Evolutionary conservation across 1,140 invertebrate genomes (phyloP).

Genomic region (Bombus sylvicola): DNA sequence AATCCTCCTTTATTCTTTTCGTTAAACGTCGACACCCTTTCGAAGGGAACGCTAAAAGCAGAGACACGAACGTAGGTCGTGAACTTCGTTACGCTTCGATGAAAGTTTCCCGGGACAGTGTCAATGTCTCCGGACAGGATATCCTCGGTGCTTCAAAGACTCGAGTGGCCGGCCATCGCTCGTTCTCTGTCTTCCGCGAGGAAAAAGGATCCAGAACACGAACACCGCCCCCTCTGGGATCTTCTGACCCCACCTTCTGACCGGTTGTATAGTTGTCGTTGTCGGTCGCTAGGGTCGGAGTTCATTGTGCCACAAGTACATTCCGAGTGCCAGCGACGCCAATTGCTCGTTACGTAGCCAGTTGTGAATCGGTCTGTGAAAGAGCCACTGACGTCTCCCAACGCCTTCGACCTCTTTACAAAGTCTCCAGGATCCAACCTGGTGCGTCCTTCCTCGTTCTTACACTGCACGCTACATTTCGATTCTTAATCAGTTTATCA

Average conservation of each 20-base stretch:
- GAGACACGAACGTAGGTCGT: background rate
- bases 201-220: slow-evolving; percentile 15
- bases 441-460: background rate
- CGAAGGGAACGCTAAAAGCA: background rate
- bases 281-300: slow-evolving; percentile 71
- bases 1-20: background rate
- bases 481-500: background rate
- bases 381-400: slow-evolving; percentile 37
- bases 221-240: slow-evolving; percentile 39
- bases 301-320: slow-evolving; percentile 79
- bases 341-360: slow-evolving; percentile 67
- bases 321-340: slow-evolving; percentile 69
- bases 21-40: background rate
- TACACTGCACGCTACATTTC: background rate
- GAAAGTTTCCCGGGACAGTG: slow-evolving; percentile 31
- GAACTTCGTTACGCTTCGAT: slow-evolving; percentile 28
- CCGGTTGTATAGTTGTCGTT: slow-evolving; percentile 49
- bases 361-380: slow-evolving; percentile 63
- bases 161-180: slow-evolving; percentile 28
- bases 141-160: slow-evolving; percentile 38
- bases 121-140: slow-evolving; percentile 65
- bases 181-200: slow-evolving; percentile 27
- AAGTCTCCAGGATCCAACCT: background rate
- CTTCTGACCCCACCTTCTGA: slow-evolving; percentile 21
- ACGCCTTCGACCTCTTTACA: background rate